Evolutionary conservation across 23 tunicate genomes (phyloP).

Genomic region (Trididemnum nubilum): DNA sequence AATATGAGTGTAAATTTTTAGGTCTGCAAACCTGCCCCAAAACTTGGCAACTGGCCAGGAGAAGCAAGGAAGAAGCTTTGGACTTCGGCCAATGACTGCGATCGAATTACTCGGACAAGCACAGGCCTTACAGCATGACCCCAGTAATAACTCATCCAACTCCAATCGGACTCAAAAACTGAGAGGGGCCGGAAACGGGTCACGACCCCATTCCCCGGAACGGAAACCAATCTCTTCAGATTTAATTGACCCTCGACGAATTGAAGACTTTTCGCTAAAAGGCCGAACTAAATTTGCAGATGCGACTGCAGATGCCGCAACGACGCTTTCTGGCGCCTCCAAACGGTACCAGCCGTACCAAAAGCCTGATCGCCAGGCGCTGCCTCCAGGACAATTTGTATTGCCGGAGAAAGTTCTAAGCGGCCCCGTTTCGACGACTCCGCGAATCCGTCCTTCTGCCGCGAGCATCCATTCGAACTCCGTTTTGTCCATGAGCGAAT

Average conservation of each 20-base stretch:
- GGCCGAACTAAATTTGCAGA: constrained; percentile 26
- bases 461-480: background rate
- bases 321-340: background rate
- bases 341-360: constrained; percentile 44
- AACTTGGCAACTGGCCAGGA: background rate
- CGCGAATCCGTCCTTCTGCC: background rate
- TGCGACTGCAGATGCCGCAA: background rate
- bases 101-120: constrained; percentile 62
- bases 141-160: background rate
- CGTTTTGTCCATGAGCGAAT: background rate
- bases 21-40: background rate
- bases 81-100: constrained; percentile 44
- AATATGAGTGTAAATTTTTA: too few species aligned
- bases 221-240: constrained; percentile 14
- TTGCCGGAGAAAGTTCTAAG: constrained; percentile 31
- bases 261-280: background rate
- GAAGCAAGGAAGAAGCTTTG: background rate
- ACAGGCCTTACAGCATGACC: constrained; percentile 45
- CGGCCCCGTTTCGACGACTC: constrained; percentile 29
- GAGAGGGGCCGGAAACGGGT: background rate
- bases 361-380: too few species aligned
- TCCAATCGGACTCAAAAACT: too few species aligned
- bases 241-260: constrained; percentile 19
- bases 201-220: constrained; percentile 23
- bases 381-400: constrained; percentile 4